A percentile compares a stretch with the other conserved stretches of the same genome.
These are phyloP conservation scores for Clarias macrocephalus DNA, from an alignment of 2,113 vertebrate species.

Conservation along the genomic window DNA sequence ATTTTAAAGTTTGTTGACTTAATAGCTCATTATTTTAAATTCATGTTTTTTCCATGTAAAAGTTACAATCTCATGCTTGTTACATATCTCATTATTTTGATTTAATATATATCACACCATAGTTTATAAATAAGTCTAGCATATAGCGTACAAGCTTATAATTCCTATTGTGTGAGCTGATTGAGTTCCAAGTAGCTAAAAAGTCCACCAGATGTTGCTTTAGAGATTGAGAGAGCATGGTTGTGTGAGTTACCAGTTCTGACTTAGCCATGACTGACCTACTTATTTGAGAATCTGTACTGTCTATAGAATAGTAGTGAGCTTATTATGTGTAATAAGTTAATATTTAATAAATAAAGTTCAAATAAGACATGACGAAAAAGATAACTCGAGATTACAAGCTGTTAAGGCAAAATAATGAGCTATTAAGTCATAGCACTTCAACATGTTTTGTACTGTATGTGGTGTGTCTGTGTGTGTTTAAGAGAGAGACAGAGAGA, in stretches of 20 bases:
- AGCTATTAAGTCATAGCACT: background rate
- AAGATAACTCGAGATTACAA: background rate
- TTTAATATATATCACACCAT: background rate
- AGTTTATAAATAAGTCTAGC: background rate
- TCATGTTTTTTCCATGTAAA: background rate
- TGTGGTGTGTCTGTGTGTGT: conserved; percentile 26
- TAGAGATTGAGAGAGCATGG: background rate
- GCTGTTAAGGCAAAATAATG: background rate
- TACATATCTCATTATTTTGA: background rate
- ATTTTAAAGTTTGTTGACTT: too few relatives aligned
- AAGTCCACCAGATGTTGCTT: background rate
- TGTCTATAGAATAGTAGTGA: background rate
- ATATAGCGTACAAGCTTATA: background rate
- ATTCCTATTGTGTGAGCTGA: background rate
- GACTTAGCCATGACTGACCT: background rate
- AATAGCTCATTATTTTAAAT: background rate
- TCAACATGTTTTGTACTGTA: background rate
- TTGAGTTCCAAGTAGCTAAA: background rate
- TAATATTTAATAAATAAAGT: background rate
- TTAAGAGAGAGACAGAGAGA: conserved; percentile 20
- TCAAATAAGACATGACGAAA: background rate
- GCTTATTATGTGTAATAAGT: background rate
- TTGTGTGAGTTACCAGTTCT: background rate
- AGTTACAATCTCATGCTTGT: background rate
- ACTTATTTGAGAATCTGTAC: background rate